Conservation (phyloP, 2,113 vertebrate species). For the Caranx melampygus region DNA sequence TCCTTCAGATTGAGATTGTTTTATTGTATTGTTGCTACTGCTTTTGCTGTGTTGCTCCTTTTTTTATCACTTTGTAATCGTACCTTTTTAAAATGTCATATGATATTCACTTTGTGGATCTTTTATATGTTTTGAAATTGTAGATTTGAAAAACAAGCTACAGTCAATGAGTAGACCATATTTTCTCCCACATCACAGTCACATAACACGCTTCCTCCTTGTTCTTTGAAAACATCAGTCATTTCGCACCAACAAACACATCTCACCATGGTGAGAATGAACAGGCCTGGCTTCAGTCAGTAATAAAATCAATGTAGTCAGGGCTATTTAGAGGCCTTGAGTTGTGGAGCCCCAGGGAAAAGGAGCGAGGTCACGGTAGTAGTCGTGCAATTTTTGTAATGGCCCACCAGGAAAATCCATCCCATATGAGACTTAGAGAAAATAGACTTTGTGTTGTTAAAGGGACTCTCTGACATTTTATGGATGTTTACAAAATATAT, state of each 20-base stretch:
- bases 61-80: background rate
- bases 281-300: constrained; percentile 20
- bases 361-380: background rate
- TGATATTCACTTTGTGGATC: background rate
- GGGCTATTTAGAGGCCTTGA: constrained; percentile 37
- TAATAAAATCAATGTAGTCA: constrained; percentile 48
- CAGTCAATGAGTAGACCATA: background rate
- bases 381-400: constrained; percentile 10
- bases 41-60: background rate
- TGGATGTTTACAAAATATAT: background rate
- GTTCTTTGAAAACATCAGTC: constrained; percentile 42
- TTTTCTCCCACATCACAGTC: constrained; percentile 17
- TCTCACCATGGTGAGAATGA: constrained; percentile 1
- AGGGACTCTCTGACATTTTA: background rate
- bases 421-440: background rate
- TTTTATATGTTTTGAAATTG: background rate
- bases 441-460: background rate
- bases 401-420: background rate
- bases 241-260: constrained; percentile 20
- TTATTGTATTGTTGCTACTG: background rate
- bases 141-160: constrained; percentile 13
- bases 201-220: background rate
- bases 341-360: constrained; percentile 24
- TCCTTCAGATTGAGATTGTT: background rate
- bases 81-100: background rate